phyloP scores from a whole-genome alignment of 2,888 invertebrate species.

The Meliscaeva auricollis region DNA sequence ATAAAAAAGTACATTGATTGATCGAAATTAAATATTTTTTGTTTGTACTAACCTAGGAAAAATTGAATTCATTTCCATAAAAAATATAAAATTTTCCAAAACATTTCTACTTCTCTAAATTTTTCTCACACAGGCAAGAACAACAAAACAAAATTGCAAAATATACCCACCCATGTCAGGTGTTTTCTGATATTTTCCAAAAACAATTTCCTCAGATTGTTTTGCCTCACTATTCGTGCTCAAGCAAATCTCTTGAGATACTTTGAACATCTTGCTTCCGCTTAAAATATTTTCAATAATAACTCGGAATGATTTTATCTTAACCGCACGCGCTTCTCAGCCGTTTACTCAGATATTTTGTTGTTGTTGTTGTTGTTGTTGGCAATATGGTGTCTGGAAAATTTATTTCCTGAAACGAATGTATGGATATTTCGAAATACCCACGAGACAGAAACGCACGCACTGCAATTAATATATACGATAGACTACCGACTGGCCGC shows the following conservation, averaged over 20 bases:
- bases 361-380: slow-evolving; percentile 13
- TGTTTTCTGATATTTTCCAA: slow-evolving; percentile 82
- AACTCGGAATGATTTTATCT: slow-evolving; percentile 34
- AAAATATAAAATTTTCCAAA: background rate
- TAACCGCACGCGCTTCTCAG: slow-evolving; percentile 1
- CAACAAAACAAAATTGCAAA: background rate
- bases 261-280: slow-evolving; percentile 81
- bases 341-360: background rate
- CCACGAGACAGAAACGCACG: background rate
- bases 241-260: slow-evolving; percentile 83
- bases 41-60: background rate
- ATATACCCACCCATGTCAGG: slow-evolving; percentile 82
- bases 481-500: slow-evolving; percentile 6
- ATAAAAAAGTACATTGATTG: no score
- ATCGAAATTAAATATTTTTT: no score
- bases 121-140: background rate
- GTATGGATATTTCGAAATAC: slow-evolving; percentile 18
- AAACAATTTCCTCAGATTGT: slow-evolving; percentile 79
- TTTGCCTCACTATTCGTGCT: slow-evolving; percentile 77
- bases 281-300: slow-evolving; percentile 44
- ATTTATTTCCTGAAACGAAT: slow-evolving; percentile 2
- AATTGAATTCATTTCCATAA: background rate
- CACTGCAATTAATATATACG: background rate
- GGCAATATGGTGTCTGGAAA: slow-evolving; percentile 55
- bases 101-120: background rate